phyloP scores from a whole-genome alignment of 2,888 invertebrate genomes.

The Thera obeliscata region DNA sequence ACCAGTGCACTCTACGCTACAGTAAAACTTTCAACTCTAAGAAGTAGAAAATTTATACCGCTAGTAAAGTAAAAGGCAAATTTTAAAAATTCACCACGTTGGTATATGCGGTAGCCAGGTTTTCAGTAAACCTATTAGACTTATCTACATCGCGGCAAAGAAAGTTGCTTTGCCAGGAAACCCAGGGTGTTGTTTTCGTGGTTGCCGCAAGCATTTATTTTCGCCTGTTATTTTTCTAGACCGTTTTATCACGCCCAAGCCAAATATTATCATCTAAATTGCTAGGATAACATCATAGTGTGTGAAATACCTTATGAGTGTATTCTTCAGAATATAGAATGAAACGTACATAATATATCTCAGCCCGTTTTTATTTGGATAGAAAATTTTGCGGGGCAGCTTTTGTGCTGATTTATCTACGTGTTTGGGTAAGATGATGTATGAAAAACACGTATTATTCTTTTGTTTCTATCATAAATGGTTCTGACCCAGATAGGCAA shows the following conservation, averaged over 20 bases:
- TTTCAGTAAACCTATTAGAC: constrained; percentile 39
- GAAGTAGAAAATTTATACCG: constrained; percentile 41
- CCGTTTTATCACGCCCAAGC: constrained; percentile 41
- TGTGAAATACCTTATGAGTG: constrained; percentile 36
- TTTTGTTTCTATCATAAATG: constrained; percentile 28
- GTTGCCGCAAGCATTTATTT: constrained; percentile 34
- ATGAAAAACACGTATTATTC: constrained; percentile 27
- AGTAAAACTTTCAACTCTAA: not conserved
- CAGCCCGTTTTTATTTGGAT: constrained; percentile 22
- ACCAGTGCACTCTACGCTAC: no score
- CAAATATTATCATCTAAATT: constrained; percentile 52
- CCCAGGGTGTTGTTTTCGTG: constrained; percentile 30
- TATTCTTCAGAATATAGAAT: constrained; percentile 25
- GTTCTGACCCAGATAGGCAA: constrained; percentile 24
- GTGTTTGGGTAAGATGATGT: constrained; percentile 22
- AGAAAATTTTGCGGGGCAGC: constrained; percentile 26
- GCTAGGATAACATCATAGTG: constrained; percentile 33
- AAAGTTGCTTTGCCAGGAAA: constrained; percentile 27
- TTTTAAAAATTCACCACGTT: constrained; percentile 34
- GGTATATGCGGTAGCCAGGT: constrained; percentile 32
- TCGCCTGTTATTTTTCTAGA: constrained; percentile 43
- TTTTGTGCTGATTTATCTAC: constrained; percentile 28
- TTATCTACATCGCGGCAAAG: constrained; percentile 36
- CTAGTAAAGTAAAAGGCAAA: constrained; percentile 34
- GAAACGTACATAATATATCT: constrained; percentile 15